A percentile compares a stretch with the other conserved stretches of the same genome.
Conservation (phyloP, 2,113 vertebrate genomes). For the Hydrochoerus hydrochaeris region DNA sequence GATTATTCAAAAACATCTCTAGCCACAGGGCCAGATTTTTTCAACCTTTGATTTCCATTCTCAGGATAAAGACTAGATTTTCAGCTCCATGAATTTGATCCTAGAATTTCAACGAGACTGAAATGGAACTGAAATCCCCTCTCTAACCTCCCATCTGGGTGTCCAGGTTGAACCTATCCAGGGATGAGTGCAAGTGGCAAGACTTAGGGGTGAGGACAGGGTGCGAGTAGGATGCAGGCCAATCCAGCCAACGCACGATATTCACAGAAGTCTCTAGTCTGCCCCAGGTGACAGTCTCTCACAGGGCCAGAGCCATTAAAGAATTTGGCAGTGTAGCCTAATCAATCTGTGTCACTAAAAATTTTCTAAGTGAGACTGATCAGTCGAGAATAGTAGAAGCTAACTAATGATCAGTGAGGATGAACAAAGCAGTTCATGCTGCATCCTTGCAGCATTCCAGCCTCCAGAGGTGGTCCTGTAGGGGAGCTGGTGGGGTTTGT, state of each 20-base stretch:
- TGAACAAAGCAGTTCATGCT: background rate
- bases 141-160: background rate
- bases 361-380: background rate
- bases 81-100: background rate
- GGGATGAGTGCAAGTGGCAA: background rate
- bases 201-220: background rate
- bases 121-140: background rate
- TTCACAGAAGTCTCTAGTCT: background rate
- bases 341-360: background rate
- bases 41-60: background rate
- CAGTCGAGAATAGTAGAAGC: background rate
- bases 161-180: background rate
- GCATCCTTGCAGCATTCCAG: fast-evolving
- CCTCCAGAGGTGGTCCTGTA: too few relatives aligned
- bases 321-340: background rate
- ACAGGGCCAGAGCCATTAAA: background rate
- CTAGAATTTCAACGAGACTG: background rate
- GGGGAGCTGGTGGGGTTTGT: background rate
- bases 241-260: background rate
- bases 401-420: background rate
- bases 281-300: too few relatives aligned
- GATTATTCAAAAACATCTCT: background rate
- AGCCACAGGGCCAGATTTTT: background rate
- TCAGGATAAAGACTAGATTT: background rate
- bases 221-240: background rate